Base-by-base conservation (phyloP, 1,140 invertebrate genomes). In the Tetranychus cinnabarinus region DNA sequence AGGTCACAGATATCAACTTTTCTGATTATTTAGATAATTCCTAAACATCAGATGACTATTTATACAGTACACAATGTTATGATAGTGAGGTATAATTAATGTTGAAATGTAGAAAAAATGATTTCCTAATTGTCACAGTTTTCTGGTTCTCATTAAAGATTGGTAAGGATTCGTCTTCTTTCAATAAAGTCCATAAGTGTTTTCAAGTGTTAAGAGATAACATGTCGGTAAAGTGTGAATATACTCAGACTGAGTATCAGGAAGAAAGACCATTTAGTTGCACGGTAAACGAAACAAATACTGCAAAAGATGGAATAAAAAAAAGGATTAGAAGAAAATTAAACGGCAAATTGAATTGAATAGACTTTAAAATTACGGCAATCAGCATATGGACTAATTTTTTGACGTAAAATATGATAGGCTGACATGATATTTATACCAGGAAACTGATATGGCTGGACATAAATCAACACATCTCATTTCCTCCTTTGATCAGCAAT, bases 11-110 rank as follows among this genome's bases (percentile, higher is more conserved):
- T 79, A 36, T 78, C 79, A 54, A 82, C 82, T 64, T 77, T 86
- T 0, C 73, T 89, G 0, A 84, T 91, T 71, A 70, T 92, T 7
- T 69, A 92, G 57, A 69, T 70, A 60, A 73, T 75, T 67, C 65
- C 75, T 47, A 73, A 77, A 54, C 69, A 70, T 34, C 89, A 93
- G 72, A 86, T 87, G 0, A 75, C 88, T 50, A 95, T 92, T 72
- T 81, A 91, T 73, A 78, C 79, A 34, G 72, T 96, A 6, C 76
- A 89, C 62, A 93, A 88, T 0, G 81, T 87, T 70, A 87, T 93
- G 71, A 88, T 92, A 70, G 73, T 95, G 7, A 88, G 89, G 0
- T 92, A 92, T 69, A 80, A 66, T 84, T 91, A 3, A 81, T 73
- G 63, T 81, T 80, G 66, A 73, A 75, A n/a, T 69, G 80, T 39